Evolutionary conservation across 2,888 invertebrate genomes (phyloP).

Genomic region (Ennomos quercinarius): DNA sequence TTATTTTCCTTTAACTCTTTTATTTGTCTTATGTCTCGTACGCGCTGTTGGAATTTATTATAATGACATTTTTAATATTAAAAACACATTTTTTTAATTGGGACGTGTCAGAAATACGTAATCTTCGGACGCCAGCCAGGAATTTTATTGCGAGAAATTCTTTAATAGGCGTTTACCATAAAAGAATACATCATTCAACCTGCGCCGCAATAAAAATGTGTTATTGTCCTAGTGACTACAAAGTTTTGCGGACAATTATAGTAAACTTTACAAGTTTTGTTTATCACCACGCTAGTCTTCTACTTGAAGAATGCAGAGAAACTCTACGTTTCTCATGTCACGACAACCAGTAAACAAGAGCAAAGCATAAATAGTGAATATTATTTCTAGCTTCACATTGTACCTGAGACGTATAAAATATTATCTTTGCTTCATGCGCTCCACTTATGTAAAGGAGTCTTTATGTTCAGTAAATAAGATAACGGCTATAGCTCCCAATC

Average conservation of each 20-base stretch:
- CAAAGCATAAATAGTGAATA: too few species aligned
- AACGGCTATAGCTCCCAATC: background rate
- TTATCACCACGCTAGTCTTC: too few species aligned
- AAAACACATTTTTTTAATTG: conserved; percentile 39
- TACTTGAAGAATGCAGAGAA: too few species aligned
- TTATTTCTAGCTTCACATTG: too few species aligned
- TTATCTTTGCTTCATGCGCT: too few species aligned
- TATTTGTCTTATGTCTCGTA: conserved; percentile 43
- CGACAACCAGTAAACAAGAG: too few species aligned
- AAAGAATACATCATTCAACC: background rate
- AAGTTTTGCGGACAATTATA: too few species aligned
- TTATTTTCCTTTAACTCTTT: conserved; percentile 54
- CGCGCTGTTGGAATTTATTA: conserved; percentile 17
- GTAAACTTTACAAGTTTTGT: too few species aligned
- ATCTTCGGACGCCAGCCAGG: conserved; percentile 27
- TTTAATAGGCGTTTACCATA: conserved; percentile 6
- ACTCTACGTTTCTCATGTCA: too few species aligned
- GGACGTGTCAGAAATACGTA: conserved; percentile 39
- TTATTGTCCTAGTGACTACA: too few species aligned
- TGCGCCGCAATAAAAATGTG: too few species aligned
- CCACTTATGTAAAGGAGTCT: background rate
- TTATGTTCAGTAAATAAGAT: background rate
- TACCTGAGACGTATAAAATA: too few species aligned
- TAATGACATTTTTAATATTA: conserved; percentile 38
- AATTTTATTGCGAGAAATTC: conserved; percentile 27